Evolutionary conservation across 2,113 vertebrate species (phyloP).

Genomic region (Phylloscopus whistleri): DNA sequence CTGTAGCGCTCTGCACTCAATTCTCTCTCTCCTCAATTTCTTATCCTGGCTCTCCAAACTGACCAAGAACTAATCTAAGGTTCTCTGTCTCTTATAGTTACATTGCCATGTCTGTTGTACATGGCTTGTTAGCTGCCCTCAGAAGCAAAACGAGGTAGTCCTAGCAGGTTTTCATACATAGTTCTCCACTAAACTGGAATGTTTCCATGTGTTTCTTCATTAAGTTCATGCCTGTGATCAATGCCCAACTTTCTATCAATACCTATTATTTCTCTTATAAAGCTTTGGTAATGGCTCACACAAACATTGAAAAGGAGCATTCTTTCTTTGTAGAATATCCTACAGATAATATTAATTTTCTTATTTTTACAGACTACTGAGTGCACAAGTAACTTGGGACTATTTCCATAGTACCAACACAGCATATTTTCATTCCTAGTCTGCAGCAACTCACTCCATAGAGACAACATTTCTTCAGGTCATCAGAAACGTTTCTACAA

Average conservation of each 20-base stretch:
- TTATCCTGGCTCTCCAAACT: background rate
- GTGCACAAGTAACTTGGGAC: background rate
- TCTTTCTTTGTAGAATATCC: background rate
- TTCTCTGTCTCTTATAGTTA: background rate
- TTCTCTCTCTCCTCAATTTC: background rate
- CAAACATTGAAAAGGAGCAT: background rate
- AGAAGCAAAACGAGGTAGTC: background rate
- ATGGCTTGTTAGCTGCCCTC: background rate
- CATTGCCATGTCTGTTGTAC: background rate
- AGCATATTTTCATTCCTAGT: background rate
- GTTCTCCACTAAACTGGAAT: background rate
- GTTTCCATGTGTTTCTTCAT: background rate
- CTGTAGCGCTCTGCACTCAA: background rate
- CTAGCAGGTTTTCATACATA: background rate
- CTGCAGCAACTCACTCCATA: background rate
- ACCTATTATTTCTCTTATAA: background rate
- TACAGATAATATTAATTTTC: background rate
- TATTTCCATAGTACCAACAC: background rate
- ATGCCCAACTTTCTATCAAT: background rate
- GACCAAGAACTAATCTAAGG: constrained; percentile 4
- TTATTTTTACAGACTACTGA: background rate
- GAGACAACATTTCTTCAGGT: background rate
- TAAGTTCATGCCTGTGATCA: background rate
- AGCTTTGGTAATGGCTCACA: background rate
- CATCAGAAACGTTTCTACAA: background rate